phyloP scores from a whole-genome alignment of 2,113 vertebrate species.

The Mesoclemmys tuberculata region DNA sequence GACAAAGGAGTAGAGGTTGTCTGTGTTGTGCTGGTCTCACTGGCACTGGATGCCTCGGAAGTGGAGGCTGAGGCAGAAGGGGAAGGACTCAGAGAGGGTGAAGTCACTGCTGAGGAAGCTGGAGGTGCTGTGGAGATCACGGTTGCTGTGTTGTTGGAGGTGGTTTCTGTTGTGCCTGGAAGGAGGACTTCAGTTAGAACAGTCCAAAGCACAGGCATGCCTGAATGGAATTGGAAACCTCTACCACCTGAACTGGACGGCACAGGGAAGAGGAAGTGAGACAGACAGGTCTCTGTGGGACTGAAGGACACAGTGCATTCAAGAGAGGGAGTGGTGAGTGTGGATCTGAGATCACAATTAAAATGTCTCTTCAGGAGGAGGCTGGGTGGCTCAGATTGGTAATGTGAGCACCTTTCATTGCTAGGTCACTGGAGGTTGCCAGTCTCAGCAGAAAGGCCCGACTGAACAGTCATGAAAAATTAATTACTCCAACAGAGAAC shows the following conservation, averaged over 20 bases:
- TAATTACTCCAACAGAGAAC: neutral
- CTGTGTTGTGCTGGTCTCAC: conserved; percentile 85
- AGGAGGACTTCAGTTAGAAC: conserved; percentile 16
- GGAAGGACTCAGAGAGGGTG: conserved; percentile 91
- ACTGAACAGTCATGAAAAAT: neutral
- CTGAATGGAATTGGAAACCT: neutral
- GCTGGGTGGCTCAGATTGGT: neutral
- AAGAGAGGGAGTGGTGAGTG: neutral
- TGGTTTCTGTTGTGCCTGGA: conserved; percentile 89
- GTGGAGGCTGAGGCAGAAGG: conserved; percentile 82
- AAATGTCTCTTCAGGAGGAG: neutral
- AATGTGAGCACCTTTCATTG: neutral
- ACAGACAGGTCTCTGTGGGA: neutral
- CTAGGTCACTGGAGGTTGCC: neutral
- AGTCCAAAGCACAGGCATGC: neutral
- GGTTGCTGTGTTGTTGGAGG: conserved; percentile 89
- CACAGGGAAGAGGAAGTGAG: neutral
- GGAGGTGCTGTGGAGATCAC: conserved; percentile 93
- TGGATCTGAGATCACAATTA: neutral
- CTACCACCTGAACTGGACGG: neutral
- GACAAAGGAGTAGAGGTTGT: conserved; percentile 87
- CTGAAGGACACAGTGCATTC: neutral
- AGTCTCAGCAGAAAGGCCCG: neutral
- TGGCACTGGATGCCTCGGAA: conserved; percentile 81
- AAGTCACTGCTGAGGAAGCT: conserved; percentile 84